These are phyloP conservation scores for Coluber constrictor DNA, from an alignment of 2,797 vertebrate genomes.

Conservation along the genomic window DNA sequence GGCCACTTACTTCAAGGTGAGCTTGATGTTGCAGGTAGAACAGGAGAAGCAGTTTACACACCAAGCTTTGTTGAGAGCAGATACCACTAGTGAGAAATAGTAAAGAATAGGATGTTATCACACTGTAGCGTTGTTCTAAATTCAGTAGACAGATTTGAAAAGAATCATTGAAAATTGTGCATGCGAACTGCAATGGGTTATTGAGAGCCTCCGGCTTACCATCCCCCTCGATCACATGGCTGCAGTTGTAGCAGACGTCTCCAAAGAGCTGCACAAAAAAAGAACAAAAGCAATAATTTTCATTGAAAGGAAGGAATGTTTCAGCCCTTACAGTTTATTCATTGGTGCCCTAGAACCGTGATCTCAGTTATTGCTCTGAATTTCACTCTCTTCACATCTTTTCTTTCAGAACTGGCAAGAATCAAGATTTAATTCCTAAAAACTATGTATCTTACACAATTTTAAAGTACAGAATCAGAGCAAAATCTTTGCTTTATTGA, in stretches of 20 bases:
- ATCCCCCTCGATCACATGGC: conserved; percentile 76
- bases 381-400: conserved; percentile 54
- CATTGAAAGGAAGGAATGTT: neutral
- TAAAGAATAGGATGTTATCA: conserved; percentile 35
- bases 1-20: conserved; percentile 75
- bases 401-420: conserved; percentile 38
- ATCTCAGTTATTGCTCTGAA: conserved; percentile 16
- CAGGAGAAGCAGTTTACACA: conserved; percentile 78
- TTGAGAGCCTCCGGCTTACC: conserved; percentile 62
- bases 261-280: conserved; percentile 71
- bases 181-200: conserved; percentile 57
- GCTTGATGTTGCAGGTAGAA: conserved; percentile 74
- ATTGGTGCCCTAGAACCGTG: conserved; percentile 29
- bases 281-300: conserved; percentile 36
- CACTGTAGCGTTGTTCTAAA: conserved; percentile 34
- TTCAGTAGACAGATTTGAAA: conserved; percentile 54
- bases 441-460: conserved; percentile 13
- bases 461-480: neutral
- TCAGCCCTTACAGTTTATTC: conserved; percentile 42
- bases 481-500: neutral
- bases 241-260: conserved; percentile 77
- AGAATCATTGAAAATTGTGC: conserved; percentile 52
- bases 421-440: conserved; percentile 49
- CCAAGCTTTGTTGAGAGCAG: conserved; percentile 78
- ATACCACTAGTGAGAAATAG: conserved; percentile 69